phyloP scores from a whole-genome alignment of 2,797 vertebrate genomes.

The Moxostoma hubbsi region DNA sequence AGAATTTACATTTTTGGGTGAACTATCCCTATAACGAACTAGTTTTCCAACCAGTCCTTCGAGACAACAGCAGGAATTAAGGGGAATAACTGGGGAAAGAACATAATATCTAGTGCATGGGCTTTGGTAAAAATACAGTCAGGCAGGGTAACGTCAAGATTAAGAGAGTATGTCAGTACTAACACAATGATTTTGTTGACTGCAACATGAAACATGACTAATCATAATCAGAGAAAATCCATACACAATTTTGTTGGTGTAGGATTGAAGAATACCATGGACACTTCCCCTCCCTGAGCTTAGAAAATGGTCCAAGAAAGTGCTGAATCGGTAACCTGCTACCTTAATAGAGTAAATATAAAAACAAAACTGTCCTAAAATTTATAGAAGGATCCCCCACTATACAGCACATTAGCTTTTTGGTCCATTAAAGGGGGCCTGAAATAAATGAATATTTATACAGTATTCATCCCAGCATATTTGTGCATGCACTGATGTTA shows the following conservation, averaged over 20 bases:
- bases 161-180: background rate
- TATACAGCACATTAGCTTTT: background rate
- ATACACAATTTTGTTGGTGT: background rate
- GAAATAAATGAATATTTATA: conserved; percentile 19
- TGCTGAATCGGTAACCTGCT: background rate
- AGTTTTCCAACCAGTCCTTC: too few relatives aligned
- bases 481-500: conserved; percentile 10
- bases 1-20: too few relatives aligned
- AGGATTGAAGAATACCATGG: background rate
- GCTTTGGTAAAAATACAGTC: too few relatives aligned
- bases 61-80: too few relatives aligned
- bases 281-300: conserved; percentile 47
- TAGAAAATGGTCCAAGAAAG: conserved; percentile 10
- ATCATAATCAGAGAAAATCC: background rate
- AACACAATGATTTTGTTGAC: background rate
- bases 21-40: too few relatives aligned
- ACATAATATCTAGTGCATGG: too few relatives aligned
- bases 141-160: too few relatives aligned
- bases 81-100: too few relatives aligned
- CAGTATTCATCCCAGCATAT: conserved; percentile 7
- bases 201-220: too few relatives aligned
- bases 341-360: background rate
- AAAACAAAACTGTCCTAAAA: background rate
- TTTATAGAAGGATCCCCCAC: background rate
- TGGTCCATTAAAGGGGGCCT: conserved; percentile 10